A percentile compares a stretch with the other conserved stretches of the same genome.
Conservation (phyloP, 2,888 invertebrate species). For the Hypomecis atomaria region DNA sequence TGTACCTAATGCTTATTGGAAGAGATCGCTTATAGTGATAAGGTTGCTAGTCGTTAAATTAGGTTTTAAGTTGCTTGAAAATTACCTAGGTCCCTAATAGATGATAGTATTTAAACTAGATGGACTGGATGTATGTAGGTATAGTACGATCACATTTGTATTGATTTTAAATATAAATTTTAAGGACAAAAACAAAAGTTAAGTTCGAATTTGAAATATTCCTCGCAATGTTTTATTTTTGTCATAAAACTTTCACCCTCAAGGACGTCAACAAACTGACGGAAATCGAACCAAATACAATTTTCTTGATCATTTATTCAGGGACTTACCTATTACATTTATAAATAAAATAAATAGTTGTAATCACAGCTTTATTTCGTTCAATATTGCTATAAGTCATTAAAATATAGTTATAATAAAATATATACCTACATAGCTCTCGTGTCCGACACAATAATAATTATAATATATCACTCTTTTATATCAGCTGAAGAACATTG, state of each 20-base stretch:
- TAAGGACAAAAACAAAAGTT: no score
- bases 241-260: slow-evolving; percentile 6
- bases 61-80: no score
- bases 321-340: no score
- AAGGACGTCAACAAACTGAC: slow-evolving; percentile 4
- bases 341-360: slow-evolving; percentile 34
- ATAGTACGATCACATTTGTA: no score
- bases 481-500: slow-evolving; percentile 19
- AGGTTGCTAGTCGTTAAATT: no score
- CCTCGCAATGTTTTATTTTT: not conserved
- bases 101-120: no score
- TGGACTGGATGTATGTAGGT: no score
- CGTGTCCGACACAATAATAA: slow-evolving; percentile 33
- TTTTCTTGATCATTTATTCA: not conserved
- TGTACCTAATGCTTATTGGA: no score
- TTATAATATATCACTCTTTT: slow-evolving; percentile 23
- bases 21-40: no score
- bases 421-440: not conserved
- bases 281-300: slow-evolving; percentile 8
- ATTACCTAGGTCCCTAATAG: no score
- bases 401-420: slow-evolving; percentile 17
- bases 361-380: slow-evolving; percentile 67
- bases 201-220: no score
- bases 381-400: slow-evolving; percentile 45
- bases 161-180: no score